Evolutionary conservation across 2,797 vertebrate species (phyloP).

Genomic region (Babyrousa celebensis): DNA sequence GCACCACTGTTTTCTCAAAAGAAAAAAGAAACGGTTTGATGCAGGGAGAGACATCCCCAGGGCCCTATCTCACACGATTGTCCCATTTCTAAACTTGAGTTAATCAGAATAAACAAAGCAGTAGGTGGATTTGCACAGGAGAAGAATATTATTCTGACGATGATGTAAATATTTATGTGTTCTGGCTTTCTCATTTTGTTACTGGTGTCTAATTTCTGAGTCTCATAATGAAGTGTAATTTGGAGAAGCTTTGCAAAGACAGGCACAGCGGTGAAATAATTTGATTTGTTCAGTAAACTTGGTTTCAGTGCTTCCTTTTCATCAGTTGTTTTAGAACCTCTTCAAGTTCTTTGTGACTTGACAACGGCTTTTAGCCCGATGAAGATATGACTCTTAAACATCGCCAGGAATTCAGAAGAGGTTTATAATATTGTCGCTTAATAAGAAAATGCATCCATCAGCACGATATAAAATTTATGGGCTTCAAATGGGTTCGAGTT

Average conservation of each 20-base stretch:
- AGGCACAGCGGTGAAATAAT: conserved; percentile 60
- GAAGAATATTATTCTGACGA: conserved; percentile 70
- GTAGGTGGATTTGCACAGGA: conserved; percentile 74
- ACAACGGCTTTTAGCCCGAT: conserved; percentile 68
- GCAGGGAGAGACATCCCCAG: conserved; percentile 19
- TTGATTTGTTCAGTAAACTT: conserved; percentile 77
- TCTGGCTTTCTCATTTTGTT: conserved; percentile 80
- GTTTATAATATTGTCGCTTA: conserved; percentile 74
- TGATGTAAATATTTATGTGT: conserved; percentile 82
- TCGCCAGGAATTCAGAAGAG: conserved; percentile 71
- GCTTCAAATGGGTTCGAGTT: conserved; percentile 83
- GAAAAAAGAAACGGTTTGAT: not conserved
- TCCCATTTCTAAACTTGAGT: conserved; percentile 75
- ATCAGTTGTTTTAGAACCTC: conserved; percentile 50
- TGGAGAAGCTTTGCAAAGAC: conserved; percentile 74
- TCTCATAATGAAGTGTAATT: conserved; percentile 83
- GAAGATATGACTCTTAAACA: conserved; percentile 66
- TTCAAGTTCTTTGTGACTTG: conserved; percentile 73
- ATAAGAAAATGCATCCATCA: conserved; percentile 79
- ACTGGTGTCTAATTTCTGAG: conserved; percentile 81
- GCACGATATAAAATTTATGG: conserved; percentile 75
- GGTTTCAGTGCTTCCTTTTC: conserved; percentile 72
- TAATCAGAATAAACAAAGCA: conserved; percentile 80
- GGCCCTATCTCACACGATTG: conserved; percentile 23
- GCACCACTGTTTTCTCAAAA: not conserved